Percentiles rank a stretch among this genome's conserved stretches.
These are phyloP conservation scores for Clanis bilineata DNA, from an alignment of 2,888 invertebrate genomes.

Conservation along the genomic window DNA sequence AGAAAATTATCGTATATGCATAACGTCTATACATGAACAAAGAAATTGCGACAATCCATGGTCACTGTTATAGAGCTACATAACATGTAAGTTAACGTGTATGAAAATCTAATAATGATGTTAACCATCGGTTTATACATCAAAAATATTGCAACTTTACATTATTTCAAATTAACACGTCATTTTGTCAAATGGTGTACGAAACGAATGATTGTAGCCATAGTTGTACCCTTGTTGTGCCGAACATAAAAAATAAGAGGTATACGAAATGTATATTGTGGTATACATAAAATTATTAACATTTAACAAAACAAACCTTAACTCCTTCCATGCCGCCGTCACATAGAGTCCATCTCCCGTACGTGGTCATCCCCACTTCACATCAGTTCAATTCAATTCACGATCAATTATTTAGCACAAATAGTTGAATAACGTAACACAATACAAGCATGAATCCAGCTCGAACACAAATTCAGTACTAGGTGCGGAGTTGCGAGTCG, in stretches of 20 bases:
- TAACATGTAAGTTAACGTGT: no score
- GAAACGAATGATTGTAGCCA: no score
- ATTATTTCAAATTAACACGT: not conserved
- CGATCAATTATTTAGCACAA: constrained; percentile 22
- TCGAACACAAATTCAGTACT: constrained; percentile 50
- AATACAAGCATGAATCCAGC: constrained; percentile 35
- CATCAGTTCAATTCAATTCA: constrained; percentile 25
- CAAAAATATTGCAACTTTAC: not conserved
- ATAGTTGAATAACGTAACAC: constrained; percentile 10
- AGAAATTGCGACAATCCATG: no score
- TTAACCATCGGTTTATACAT: no score
- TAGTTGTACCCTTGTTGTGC: no score
- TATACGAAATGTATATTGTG: no score
- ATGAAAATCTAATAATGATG: no score
- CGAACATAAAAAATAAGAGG: no score
- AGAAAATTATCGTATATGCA: no score
- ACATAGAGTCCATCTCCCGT: constrained; percentile 67
- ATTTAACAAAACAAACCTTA: constrained; percentile 66
- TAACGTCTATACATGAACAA: no score
- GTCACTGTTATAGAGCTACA: no score
- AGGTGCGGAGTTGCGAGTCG: constrained; percentile 14
- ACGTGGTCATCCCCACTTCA: constrained; percentile 50
- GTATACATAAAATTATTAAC: no score
- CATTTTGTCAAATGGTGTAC: not conserved
- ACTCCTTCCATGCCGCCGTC: constrained; percentile 63